Evolutionary conservation across 2,113 vertebrate species (phyloP).

Genomic region (Paradisaea rubra): DNA sequence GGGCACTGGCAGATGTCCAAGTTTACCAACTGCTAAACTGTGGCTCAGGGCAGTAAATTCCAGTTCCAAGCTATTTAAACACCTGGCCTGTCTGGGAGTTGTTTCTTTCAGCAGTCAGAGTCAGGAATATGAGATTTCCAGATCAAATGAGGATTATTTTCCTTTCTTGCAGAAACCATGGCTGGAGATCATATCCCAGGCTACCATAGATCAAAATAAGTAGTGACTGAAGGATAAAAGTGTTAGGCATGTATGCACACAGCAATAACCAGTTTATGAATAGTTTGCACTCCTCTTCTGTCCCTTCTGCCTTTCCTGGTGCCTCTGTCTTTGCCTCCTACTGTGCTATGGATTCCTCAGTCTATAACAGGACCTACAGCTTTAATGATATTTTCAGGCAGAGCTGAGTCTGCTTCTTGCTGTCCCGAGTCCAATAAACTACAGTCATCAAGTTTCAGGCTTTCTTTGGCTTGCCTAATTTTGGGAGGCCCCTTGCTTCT

Average conservation of each 20-base stretch:
- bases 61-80: background rate
- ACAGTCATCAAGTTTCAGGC: background rate
- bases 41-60: conserved; percentile 3
- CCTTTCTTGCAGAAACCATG: background rate
- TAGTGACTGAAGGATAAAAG: background rate
- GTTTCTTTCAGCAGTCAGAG: background rate
- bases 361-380: background rate
- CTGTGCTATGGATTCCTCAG: background rate
- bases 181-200: background rate
- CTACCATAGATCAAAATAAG: background rate
- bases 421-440: background rate
- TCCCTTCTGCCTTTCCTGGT: background rate
- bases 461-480: background rate
- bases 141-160: background rate
- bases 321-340: background rate
- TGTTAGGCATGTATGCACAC: background rate
- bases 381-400: background rate
- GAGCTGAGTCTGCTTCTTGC: background rate
- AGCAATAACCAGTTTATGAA: background rate
- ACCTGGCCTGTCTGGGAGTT: background rate
- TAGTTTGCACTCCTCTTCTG: background rate
- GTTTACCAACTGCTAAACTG: background rate
- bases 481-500: background rate
- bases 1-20: background rate
- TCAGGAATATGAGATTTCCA: background rate